These are phyloP conservation scores for Sakesphorus luctuosus DNA, from an alignment of 2,113 vertebrate genomes.

Conservation along the genomic window DNA sequence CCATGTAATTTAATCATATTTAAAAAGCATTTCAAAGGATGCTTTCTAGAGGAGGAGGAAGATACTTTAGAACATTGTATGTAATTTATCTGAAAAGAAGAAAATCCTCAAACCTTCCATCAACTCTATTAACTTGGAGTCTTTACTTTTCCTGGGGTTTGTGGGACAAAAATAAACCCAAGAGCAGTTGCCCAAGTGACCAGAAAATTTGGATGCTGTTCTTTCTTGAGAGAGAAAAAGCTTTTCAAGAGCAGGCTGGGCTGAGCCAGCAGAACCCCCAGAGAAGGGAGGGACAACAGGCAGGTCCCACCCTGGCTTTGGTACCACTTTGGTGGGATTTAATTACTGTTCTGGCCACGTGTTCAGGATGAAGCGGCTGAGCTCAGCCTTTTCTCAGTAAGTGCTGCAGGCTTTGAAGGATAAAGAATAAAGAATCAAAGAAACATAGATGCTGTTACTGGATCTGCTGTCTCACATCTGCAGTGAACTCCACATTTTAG, in stretches of 20 bases:
- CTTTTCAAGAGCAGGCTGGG: not conserved
- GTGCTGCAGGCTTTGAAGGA: slow-evolving; percentile 5
- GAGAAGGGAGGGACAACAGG: not conserved
- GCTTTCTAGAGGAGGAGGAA: slow-evolving; percentile 10
- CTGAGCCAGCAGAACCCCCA: slow-evolving; percentile 18
- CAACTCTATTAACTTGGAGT: not conserved
- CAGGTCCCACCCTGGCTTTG: not conserved
- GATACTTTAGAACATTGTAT: not conserved
- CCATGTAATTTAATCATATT: not conserved
- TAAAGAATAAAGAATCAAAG: not conserved
- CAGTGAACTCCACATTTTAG: not conserved
- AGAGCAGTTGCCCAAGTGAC: not conserved
- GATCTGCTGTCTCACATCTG: not conserved
- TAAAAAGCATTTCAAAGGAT: not conserved
- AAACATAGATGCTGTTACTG: not conserved
- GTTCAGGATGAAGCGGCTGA: slow-evolving; percentile 40
- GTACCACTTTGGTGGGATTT: slow-evolving; percentile 48
- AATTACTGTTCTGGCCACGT: slow-evolving; percentile 45
- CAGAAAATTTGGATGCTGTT: not conserved
- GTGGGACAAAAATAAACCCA: slow-evolving; percentile 8
- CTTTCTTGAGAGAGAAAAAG: not conserved
- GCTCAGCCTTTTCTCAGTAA: slow-evolving; percentile 61
- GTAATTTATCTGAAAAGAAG: not conserved
- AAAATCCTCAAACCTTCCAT: slow-evolving; percentile 1
- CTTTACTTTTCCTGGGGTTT: slow-evolving; percentile 49